Evolutionary conservation across 1,140 invertebrate genomes (phyloP), one percentile per base, ranked within the genome.

Genomic region (Zophobas morio): DNA sequence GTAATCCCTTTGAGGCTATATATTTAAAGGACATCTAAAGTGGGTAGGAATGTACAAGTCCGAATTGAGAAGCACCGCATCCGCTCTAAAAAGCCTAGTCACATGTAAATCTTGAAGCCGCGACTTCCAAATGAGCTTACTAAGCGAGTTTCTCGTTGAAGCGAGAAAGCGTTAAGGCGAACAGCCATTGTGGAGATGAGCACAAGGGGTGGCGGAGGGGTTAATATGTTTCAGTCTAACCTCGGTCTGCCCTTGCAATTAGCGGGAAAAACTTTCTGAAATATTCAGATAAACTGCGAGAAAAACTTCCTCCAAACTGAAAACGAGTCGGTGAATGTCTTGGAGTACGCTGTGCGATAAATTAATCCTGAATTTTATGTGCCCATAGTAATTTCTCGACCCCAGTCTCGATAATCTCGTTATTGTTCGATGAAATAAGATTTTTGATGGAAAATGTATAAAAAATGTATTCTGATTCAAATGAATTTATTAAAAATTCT

Each of bases 71-170:
- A 39, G 20, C 36, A 60, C 56, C 56, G 56, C 51, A 57, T 73
- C 35, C 54, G 20, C 71, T 40, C 3, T 46, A 54, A 54, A 73
- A 73, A 73, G 32, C 71, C 49, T 32, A 54, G 71, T 73, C 40
- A 73, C 49, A 73, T 73, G 71, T 73, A 73, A 73, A 73, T 73
- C 71, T 73, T 54, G n/a, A 53, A 54, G 32, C 37, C 71, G 36
- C 49, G 71, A 73, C 51, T 73, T 34, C 2, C 37, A 73, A 73
- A 73, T 73, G 49, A 73, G 46, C 71, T 73, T 73, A 73, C 56
- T 60, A 54, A 54, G 63, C 60, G 20, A 49, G 1, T 46, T 47
- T 57, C 36, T 56, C 42, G 1, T 42, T 5, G 53, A 60, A 36
- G n/a, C 6, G 37, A 42, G 39, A 60, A 74, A 74, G 33, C 6